Base-by-base conservation (phyloP, 2,797 vertebrate species). In the Huso huso region DNA sequence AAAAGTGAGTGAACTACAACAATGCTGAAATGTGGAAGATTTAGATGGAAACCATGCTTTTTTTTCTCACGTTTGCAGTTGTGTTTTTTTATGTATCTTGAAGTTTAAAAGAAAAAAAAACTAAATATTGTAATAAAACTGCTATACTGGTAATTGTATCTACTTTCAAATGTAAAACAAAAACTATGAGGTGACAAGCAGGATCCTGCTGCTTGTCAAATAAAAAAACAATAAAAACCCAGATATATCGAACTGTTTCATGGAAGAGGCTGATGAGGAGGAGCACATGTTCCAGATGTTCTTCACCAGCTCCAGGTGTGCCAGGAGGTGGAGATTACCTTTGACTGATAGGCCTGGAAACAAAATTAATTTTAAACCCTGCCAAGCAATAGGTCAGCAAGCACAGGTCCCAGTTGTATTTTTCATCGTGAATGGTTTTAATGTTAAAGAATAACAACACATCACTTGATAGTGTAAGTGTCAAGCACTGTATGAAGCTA, bases 161-260 rank as follows among this genome's bases (percentile, higher is more conserved):
- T 95, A 97, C 93, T 95, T 95, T 92, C 88, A 95, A 94, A 83
- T 93, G 93, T 92, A 92, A 90, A 88, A 83, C 74, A 84, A 65
- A 70, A 37, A 11, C 11, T 62, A 57, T 76, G 75, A 85, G 81
- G 86, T 89, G 86, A 94, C 83, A 89, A 90, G 95, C 91, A 94
- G 95, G 92, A 93, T 91, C 91, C 83, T 94, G 93, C 95, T 99
- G 95, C 95, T 99, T 98, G 95, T 97, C 94, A 92, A 95, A 96
- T 94, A 97, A 98, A 97, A 89, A 87, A 93, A 92, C 92, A 93
- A 94, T 94, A 82, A 88, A 83, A 79, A 81, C 79, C 78, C 71
- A 78, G 73, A 77, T 75, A 74, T 84, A 83, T 80, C 75, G 57
- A 86, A 80, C 82, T 73, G 63, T 68, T 77, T 77, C 7, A 53